phyloP scores from a whole-genome alignment of 2,888 invertebrate genomes.

The Drosophila hawaiiensis region DNA sequence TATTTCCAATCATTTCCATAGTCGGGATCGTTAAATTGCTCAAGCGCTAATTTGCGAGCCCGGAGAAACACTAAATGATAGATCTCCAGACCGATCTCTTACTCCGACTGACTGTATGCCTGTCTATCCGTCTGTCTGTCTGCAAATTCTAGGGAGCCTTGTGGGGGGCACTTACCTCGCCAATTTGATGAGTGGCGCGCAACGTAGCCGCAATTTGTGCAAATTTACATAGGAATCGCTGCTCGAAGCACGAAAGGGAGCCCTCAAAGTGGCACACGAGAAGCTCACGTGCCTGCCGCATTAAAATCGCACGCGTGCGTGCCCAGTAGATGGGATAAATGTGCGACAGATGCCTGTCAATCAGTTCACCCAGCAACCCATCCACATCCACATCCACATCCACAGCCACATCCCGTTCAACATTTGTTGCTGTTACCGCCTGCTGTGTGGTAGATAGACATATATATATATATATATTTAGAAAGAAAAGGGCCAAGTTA shows the following conservation, averaged over 20 bases:
- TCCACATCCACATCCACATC: constrained; percentile 31
- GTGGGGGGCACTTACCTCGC: constrained; percentile 83
- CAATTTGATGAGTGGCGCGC: constrained; percentile 85
- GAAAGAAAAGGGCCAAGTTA: constrained; percentile 43
- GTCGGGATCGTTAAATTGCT: constrained; percentile 50
- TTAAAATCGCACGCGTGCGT: constrained; percentile 87
- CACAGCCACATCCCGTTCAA: constrained; percentile 11
- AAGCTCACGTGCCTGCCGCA: constrained; percentile 89
- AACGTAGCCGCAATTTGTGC: constrained; percentile 87
- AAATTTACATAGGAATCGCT: constrained; percentile 88
- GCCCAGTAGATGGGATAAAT: constrained; percentile 88
- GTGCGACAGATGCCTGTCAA: constrained; percentile 88
- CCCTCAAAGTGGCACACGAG: constrained; percentile 89
- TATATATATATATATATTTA: neutral
- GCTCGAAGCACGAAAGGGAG: constrained; percentile 88
- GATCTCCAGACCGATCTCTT: constrained; percentile 44
- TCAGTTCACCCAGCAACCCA: constrained; percentile 83
- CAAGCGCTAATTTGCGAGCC: constrained; percentile 60
- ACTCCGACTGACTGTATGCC: constrained; percentile 28
- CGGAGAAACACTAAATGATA: constrained; percentile 53
- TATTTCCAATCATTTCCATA: constrained; percentile 41
- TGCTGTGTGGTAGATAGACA: constrained; percentile 15
- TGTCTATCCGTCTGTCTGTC: constrained; percentile 4
- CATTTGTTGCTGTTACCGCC: constrained; percentile 19
- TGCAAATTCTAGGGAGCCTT: constrained; percentile 7